A percentile compares a stretch with the other conserved stretches of the same genome.
Conservation (phyloP, 2,113 vertebrate genomes). For the Isurus oxyrinchus region DNA sequence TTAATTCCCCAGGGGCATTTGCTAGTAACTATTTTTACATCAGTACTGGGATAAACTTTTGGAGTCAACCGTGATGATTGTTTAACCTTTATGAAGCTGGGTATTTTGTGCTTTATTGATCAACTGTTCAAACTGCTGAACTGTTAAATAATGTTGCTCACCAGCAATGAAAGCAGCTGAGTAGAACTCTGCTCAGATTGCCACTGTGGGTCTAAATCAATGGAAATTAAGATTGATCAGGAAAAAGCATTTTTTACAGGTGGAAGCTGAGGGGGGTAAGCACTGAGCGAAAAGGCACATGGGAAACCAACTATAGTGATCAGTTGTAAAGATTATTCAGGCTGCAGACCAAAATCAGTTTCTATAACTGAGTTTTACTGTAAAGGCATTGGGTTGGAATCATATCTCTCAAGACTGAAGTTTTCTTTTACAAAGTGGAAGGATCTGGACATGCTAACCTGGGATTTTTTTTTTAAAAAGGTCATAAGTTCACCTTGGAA, state of each 20-base stretch:
- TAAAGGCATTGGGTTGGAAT: background rate
- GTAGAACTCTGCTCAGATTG: background rate
- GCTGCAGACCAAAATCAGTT: background rate
- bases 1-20: background rate
- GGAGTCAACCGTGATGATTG: background rate
- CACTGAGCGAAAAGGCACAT: background rate
- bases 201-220: background rate
- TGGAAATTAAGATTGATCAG: background rate
- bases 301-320: background rate
- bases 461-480: too few relatives aligned
- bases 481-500: too few relatives aligned
- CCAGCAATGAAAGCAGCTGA: background rate
- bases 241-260: background rate
- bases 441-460: too few relatives aligned
- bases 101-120: background rate
- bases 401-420: too few relatives aligned
- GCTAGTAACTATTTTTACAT: background rate
- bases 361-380: background rate
- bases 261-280: background rate
- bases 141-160: background rate
- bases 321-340: background rate
- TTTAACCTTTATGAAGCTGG: slow-evolving; percentile 19
- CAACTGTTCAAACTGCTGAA: background rate
- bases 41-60: background rate
- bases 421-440: too few relatives aligned